Conservation (phyloP, 2,888 invertebrate species). For the Callinectes sapidus region DNA sequence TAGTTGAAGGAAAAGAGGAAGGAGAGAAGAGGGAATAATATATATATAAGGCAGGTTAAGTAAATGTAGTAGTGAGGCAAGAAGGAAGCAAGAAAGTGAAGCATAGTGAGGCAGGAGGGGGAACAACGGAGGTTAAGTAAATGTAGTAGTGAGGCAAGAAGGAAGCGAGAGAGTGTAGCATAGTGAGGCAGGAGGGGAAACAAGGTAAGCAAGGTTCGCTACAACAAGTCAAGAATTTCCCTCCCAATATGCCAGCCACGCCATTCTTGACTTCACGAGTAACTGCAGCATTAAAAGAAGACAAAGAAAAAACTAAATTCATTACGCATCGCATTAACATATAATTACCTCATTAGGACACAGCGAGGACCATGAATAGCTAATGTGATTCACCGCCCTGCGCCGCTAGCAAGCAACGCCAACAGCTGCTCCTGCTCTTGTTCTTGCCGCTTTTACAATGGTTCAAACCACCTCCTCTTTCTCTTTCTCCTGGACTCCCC, state of each 20-base stretch:
- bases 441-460: background rate
- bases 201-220: background rate
- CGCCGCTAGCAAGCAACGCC: background rate
- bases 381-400: background rate
- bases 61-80: too few relatives aligned
- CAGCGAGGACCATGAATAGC: conserved; percentile 4
- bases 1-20: background rate
- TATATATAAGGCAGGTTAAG: too few relatives aligned
- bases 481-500: background rate
- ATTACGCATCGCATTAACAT: conserved; percentile 9
- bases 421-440: background rate
- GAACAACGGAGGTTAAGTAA: background rate
- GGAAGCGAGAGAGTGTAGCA: background rate
- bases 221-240: background rate
- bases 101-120: too few relatives aligned
- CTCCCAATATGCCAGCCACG: background rate
- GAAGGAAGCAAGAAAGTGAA: background rate
- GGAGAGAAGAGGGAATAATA: background rate
- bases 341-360: conserved; percentile 17
- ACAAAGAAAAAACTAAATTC: conserved; percentile 25
- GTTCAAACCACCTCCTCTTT: background rate
- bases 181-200: background rate
- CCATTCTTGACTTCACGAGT: conserved; percentile 21
- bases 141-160: background rate
- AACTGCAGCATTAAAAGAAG: conserved; percentile 21